A percentile compares a stretch with the other conserved stretches of the same genome.
Evolutionary conservation across 2,113 vertebrate genomes (phyloP).

Genomic region (Acrocephalus arundinaceus): DNA sequence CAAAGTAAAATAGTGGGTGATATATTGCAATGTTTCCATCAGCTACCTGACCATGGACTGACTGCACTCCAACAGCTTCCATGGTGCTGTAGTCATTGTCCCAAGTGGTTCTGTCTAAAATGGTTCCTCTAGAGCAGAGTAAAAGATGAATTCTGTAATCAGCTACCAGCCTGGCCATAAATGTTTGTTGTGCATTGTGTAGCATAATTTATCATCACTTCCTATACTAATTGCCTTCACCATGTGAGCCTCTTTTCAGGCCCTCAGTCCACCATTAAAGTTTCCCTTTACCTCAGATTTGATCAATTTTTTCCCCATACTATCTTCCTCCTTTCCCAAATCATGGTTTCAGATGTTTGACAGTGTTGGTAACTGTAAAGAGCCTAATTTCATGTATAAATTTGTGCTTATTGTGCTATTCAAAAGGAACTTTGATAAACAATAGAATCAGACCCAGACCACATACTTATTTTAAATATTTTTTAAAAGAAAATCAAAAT

Average conservation of each 20-base stretch:
- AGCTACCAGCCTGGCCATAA: neutral
- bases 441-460: neutral
- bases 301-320: neutral
- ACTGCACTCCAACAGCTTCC: neutral
- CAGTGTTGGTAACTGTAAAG: neutral
- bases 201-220: neutral
- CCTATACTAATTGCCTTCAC: neutral
- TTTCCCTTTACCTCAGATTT: neutral
- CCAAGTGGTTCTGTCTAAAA: neutral
- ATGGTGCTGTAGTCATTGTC: neutral
- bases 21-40: neutral
- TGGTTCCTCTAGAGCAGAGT: neutral
- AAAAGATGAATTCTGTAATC: neutral
- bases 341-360: neutral
- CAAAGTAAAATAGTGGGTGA: neutral
- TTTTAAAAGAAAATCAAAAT: neutral
- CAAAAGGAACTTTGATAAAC: neutral
- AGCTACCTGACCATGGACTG: neutral
- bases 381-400: neutral
- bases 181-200: neutral
- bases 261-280: neutral
- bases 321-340: neutral
- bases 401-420: neutral
- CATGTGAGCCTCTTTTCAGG: neutral
- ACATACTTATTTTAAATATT: neutral